Percentiles rank a stretch among this genome's conserved stretches.
Conservation (phyloP, 1,140 invertebrate species). For the Solenopsis fugax region DNA sequence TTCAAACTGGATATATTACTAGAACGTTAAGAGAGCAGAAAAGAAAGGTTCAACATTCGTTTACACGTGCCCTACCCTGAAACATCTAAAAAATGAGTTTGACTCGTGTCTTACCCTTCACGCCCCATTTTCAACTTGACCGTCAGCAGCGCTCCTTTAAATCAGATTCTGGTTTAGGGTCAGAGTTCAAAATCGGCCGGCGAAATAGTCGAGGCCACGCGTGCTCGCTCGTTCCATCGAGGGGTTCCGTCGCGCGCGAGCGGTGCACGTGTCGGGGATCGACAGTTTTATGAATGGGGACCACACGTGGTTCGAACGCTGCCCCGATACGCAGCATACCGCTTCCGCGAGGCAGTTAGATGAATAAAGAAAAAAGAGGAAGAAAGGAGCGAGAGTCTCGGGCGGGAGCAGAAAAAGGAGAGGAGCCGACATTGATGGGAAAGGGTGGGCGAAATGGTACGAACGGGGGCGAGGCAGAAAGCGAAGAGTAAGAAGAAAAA, state of each 20-base stretch:
- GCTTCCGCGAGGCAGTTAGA: conserved; percentile 69
- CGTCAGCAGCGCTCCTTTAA: conserved; percentile 60
- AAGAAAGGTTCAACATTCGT: not conserved
- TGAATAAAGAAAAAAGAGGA: conserved; percentile 66
- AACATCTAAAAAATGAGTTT: conserved; percentile 5
- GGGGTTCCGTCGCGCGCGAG: conserved; percentile 57
- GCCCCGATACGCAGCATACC: conserved; percentile 71
- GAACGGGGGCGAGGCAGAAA: conserved; percentile 5
- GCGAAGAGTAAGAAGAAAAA: conserved; percentile 34
- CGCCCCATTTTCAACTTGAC: not conserved
- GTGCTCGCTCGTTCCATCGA: conserved; percentile 51
- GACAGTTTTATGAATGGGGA: conserved; percentile 76
- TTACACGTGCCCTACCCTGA: not conserved
- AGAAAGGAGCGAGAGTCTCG: conserved; percentile 22
- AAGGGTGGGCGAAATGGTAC: not conserved
- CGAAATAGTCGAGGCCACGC: conserved; percentile 42
- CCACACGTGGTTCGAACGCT: conserved; percentile 77
- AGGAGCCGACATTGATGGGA: conserved; percentile 38
- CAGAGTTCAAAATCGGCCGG: conserved; percentile 57
- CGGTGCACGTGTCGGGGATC: conserved; percentile 69
- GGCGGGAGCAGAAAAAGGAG: conserved; percentile 11
- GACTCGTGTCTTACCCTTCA: not conserved
- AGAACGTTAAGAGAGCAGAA: not conserved
- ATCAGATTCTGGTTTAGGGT: conserved; percentile 59
- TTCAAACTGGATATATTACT: not conserved